phyloP scores from a whole-genome alignment of 2,797 vertebrate genomes.

The Potorous gilbertii region DNA sequence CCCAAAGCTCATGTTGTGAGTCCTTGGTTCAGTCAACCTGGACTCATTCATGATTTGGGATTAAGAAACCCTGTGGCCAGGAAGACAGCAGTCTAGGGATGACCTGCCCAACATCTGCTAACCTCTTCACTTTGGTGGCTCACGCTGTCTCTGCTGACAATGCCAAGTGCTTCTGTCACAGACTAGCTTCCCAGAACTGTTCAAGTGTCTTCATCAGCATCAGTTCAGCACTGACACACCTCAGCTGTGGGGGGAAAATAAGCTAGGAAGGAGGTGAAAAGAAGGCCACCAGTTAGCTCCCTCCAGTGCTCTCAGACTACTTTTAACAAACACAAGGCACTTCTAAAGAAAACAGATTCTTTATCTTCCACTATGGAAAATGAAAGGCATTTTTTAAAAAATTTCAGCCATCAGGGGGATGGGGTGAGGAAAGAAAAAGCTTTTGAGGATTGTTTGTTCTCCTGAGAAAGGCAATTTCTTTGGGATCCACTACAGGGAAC shows the following conservation, averaged over 20 bases:
- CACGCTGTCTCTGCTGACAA: constrained; percentile 77
- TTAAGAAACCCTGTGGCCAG: constrained; percentile 70
- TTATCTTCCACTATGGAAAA: constrained; percentile 73
- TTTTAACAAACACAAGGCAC: constrained; percentile 85
- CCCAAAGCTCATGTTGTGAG: constrained; percentile 89
- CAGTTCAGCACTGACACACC: constrained; percentile 84
- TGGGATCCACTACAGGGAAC: constrained; percentile 70
- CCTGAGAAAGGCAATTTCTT: constrained; percentile 81
- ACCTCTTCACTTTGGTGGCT: constrained; percentile 79
- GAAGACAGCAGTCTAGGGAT: constrained; percentile 73
- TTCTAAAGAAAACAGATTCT: constrained; percentile 81
- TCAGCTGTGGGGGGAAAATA: constrained; percentile 80
- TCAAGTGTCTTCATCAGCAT: constrained; percentile 85
- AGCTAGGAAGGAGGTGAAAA: constrained; percentile 80
- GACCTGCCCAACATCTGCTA: constrained; percentile 79
- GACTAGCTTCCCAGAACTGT: constrained; percentile 87
- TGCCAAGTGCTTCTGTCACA: constrained; percentile 84
- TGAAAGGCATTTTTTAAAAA: not conserved
- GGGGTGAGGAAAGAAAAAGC: constrained; percentile 46
- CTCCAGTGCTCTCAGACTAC: constrained; percentile 80
- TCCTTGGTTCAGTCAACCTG: constrained; percentile 87
- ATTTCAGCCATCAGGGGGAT: not conserved
- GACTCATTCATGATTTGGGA: constrained; percentile 94
- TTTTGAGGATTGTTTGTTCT: constrained; percentile 75
- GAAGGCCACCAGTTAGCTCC: constrained; percentile 84